Conservation (phyloP, 2,797 vertebrate species). For the Cercopithecus petaurista region DNA sequence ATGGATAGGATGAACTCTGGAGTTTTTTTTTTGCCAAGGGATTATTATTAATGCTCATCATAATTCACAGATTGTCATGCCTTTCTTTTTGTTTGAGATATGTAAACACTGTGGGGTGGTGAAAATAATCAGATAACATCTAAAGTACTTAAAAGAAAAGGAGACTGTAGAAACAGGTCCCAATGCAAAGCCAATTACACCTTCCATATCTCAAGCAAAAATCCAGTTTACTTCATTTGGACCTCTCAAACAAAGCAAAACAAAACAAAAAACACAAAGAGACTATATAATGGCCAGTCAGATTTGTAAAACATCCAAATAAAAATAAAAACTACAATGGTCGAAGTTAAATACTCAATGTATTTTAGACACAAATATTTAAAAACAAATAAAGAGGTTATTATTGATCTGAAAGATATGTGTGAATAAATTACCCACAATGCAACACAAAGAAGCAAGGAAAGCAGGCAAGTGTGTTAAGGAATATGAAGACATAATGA, state of each 20-base stretch:
- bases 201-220: neutral
- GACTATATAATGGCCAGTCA: neutral
- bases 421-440: neutral
- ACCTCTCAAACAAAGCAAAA: neutral
- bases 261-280: neutral
- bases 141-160: constrained; percentile 1
- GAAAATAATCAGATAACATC: constrained; percentile 29
- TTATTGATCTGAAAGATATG: neutral
- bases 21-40: constrained; percentile 59
- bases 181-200: neutral
- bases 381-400: neutral
- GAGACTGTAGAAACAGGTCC: neutral
- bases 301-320: constrained; percentile 8
- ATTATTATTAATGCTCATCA: constrained; percentile 47
- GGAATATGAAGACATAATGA: neutral
- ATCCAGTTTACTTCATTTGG: neutral
- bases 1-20: constrained; percentile 12
- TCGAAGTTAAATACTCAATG: neutral
- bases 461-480: neutral
- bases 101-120: neutral
- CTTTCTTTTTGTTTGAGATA: constrained; percentile 38
- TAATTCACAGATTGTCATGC: constrained; percentile 17
- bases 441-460: neutral
- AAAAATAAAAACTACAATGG: neutral
- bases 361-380: neutral